Base-by-base conservation (phyloP, 2,888 invertebrate species). In the Mactromeris polynyma region DNA sequence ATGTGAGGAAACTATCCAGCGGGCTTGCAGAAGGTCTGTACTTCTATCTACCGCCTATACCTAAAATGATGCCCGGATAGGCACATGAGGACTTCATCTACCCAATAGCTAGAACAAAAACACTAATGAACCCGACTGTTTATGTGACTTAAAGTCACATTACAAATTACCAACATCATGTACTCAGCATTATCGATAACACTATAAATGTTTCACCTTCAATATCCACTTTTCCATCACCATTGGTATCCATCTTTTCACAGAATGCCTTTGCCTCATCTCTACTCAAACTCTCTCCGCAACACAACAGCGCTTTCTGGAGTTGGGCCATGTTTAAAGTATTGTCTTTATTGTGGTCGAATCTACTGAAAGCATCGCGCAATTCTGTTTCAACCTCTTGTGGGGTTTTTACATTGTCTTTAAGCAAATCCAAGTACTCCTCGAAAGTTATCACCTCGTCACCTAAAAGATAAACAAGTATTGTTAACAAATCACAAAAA, bases 351-450 rank as follows among this genome's bases (percentile, higher is more conserved):
- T 89, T 83, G 64, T 86, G 86, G 69, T 91, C 91, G 69, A 91
- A 91, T 14, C 87, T 58, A 54, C 89, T 69, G 77, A 93, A 91
- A 6, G 92, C 92, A 51, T 91, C 90, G 17, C 91, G 87, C 19
- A 93, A 78, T 46, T 93, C 91, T n/a, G 89, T 86, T 77, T 93
- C 91, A 19, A 93, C 86, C 6, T 89, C 86, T 6, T 81, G 17
- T 33, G 83, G 85, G 73, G 83, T 81, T 78, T 89, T 90, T 31
- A 85, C 54, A 77, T 81, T 89, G 14, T 78, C 79, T 80, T 89
- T 79, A n/a, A 93, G 42, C 26, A 91, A 64, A 9, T 88, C 85
- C 0, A 88, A 21, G 77, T 93, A 93, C 38, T 93, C 92, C 2
- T 88, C 82, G 78, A 88, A 93, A 6, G 89, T 89, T 17, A 93